Evolutionary conservation across 2,888 invertebrate species (phyloP).

Genomic region (Ophonus ardosiacus): DNA sequence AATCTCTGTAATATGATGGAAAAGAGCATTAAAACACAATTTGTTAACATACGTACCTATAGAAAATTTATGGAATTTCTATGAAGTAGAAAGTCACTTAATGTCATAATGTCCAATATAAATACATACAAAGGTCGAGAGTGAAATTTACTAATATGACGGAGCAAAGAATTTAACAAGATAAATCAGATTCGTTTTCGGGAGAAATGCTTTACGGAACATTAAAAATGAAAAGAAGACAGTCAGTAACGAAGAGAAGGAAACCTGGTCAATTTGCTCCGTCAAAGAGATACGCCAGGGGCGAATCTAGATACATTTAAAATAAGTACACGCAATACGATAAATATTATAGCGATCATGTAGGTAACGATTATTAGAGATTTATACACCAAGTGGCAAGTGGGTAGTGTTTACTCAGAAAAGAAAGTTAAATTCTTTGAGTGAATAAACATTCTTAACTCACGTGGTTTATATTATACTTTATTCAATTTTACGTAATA

Average conservation of each 20-base stretch:
- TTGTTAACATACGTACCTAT: not conserved
- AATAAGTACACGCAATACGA: not conserved
- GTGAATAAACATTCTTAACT: too few species aligned
- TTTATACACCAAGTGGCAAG: too few species aligned
- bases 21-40: not conserved
- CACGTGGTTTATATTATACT: too few species aligned
- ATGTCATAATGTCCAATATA: not conserved
- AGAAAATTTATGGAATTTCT: not conserved
- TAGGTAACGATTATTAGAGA: too few species aligned
- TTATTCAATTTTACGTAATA: too few species aligned
- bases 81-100: not conserved
- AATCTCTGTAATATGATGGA: not conserved
- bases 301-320: not conserved
- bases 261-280: slow-evolving; percentile 14
- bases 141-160: slow-evolving; percentile 25
- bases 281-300: not conserved
- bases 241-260: slow-evolving; percentile 13
- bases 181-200: slow-evolving; percentile 43
- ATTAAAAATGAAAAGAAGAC: slow-evolving; percentile 53
- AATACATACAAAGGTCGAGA: not conserved
- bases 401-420: too few species aligned
- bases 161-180: slow-evolving; percentile 36
- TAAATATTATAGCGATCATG: too few species aligned
- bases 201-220: slow-evolving; percentile 26
- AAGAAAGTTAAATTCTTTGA: too few species aligned